Evolutionary conservation across 1,140 invertebrate genomes (phyloP), one percentile per base, ranked within the genome.

Genomic region (Centruroides sculpturatus): DNA sequence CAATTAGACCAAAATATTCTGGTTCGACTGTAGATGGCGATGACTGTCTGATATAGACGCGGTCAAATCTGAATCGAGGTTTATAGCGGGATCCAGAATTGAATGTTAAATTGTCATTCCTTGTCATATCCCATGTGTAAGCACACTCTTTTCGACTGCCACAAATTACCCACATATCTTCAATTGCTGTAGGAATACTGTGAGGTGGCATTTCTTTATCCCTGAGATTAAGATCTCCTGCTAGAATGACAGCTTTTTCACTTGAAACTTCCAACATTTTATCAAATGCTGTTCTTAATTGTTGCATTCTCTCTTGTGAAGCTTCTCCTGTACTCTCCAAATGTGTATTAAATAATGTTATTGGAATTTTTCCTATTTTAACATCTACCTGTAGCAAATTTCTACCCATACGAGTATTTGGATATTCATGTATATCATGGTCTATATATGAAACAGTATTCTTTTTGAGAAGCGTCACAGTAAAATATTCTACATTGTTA

Each of bases 191-290:
- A 5, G 80, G 80, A 10, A 75, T 73, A 13, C 76, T 76, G 3
- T 73, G 69, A 34, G 68, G 64, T 51, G 64, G 62, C 36, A 81
- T 50, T 75, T 83, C 81, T 68, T 76, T 76, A 66, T 83, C 81
- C 53, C 81, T 68, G 3, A 82, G 63, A 68, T 83, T 83, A 7
- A 82, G 66, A 69, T 83, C 81, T 10, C 81, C 81, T 52, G 73
- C 81, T 72, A 82, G 81, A 47, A 83, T 70, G 0, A 79, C 77
- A 47, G 75, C 77, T 12, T 66, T 59, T 47, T 73, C 66, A n/a
- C 69, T 47, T 4, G 36, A 41, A 41, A 41, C 7, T 41, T 41
- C 7, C 51, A 60, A 12, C 12, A 51, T 10, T 46, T 35, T 8
- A 5, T 71, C 65, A 57, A 82, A 76, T n/a, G 69, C 72, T 6